A percentile compares a stretch with the other conserved stretches of the same genome.
These are phyloP conservation scores for Macrosteles quadrilineatus DNA, from an alignment of 1,140 invertebrate genomes.

Conservation along the genomic window DNA sequence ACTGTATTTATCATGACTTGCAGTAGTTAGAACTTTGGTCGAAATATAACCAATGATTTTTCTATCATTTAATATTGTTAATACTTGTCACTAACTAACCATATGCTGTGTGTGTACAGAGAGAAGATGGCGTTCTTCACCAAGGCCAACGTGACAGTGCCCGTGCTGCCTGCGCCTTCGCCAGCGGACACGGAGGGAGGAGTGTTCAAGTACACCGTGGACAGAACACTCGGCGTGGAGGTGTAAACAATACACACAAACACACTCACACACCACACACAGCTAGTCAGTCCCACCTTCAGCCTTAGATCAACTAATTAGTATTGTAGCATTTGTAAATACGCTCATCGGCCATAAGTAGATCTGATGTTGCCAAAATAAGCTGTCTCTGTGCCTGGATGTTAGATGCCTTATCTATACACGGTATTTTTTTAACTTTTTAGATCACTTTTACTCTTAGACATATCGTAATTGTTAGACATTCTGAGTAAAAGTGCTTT, in stretches of 20 bases:
- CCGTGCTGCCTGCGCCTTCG: constrained; percentile 70
- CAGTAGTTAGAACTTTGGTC: no score
- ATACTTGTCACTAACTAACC: no score
- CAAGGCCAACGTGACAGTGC: constrained; percentile 72
- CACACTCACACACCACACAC: not conserved
- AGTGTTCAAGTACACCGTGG: constrained; percentile 66
- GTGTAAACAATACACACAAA: constrained; percentile 52
- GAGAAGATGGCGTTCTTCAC: constrained; percentile 97
- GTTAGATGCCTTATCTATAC: constrained; percentile 1
- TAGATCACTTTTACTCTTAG: no score
- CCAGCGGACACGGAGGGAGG: constrained; percentile 54
- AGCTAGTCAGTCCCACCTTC: constrained; percentile 3
- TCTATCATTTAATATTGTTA: no score
- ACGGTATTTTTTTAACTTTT: no score
- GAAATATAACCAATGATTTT: no score
- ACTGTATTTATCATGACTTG: no score
- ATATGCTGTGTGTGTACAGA: constrained; percentile 54
- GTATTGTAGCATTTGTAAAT: not conserved
- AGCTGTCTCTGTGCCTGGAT: no score
- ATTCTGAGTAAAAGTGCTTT: no score
- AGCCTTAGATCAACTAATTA: no score
- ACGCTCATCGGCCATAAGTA: constrained; percentile 16
- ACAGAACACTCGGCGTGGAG: constrained; percentile 67
- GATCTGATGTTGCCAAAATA: constrained; percentile 23
- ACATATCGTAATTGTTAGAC: no score